A percentile compares a stretch with the other conserved stretches of the same genome.
phyloP scores from a whole-genome alignment of 2,888 invertebrate species.

The Balanococcus diminutus region DNA sequence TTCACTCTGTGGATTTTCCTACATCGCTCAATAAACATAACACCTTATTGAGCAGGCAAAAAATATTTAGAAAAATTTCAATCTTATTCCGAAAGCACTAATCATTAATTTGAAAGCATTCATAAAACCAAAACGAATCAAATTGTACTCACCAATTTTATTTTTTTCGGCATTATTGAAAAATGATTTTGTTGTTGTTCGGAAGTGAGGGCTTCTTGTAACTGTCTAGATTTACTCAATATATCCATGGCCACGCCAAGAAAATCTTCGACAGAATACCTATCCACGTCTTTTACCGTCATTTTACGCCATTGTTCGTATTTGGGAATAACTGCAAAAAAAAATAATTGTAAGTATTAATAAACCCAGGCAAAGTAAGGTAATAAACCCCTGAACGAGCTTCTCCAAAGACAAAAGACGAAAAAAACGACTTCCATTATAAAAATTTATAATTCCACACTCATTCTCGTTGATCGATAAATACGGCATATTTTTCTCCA shows the following conservation, averaged over 20 bases:
- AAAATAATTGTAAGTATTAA: not conserved
- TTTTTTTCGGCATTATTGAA: slow-evolving; percentile 77
- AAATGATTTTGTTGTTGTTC: slow-evolving; percentile 72
- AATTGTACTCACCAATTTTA: slow-evolving; percentile 70
- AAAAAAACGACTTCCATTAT: not conserved
- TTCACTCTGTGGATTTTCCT: no score
- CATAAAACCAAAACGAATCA: not conserved
- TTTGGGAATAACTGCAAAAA: slow-evolving; percentile 68
- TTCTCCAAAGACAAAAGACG: not conserved
- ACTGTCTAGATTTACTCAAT: slow-evolving; percentile 67
- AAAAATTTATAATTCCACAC: slow-evolving; percentile 6
- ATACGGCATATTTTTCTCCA: not conserved
- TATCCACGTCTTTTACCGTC: slow-evolving; percentile 76
- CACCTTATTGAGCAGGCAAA: not conserved
- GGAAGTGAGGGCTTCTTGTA: slow-evolving; percentile 63
- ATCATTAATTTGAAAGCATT: not conserved
- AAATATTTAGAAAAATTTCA: not conserved
- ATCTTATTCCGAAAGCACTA: no score
- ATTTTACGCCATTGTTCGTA: slow-evolving; percentile 83
- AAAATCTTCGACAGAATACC: slow-evolving; percentile 81
- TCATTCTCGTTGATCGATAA: not conserved
- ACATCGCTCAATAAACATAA: no score
- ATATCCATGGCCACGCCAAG: slow-evolving; percentile 82
- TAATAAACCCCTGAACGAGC: no score
- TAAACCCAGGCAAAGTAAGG: not conserved